Evolutionary conservation across 2,797 vertebrate species (phyloP).

Genomic region (Notolepis coatsorum): DNA sequence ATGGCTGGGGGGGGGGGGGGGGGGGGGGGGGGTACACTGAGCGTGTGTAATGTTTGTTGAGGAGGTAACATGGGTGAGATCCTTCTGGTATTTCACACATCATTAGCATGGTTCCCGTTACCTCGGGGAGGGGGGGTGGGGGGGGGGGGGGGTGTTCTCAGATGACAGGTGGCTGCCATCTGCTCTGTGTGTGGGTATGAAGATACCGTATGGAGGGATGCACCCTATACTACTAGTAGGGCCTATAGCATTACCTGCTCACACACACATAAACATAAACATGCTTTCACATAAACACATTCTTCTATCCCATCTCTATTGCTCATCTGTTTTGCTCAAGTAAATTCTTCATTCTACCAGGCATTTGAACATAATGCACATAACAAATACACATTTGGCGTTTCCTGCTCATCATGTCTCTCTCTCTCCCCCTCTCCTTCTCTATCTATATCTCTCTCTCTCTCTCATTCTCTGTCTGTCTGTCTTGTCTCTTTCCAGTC

Average conservation of each 20-base stretch:
- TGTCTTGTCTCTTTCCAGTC: slow-evolving; percentile 67
- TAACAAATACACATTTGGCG: not conserved
- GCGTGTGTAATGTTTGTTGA: not conserved
- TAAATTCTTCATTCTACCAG: not conserved
- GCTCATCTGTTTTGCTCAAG: not conserved
- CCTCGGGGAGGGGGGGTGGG: no score
- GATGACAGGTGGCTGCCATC: slow-evolving; percentile 53
- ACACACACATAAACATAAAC: slow-evolving; percentile 19
- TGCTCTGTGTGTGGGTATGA: slow-evolving; percentile 47
- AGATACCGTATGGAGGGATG: slow-evolving; percentile 35
- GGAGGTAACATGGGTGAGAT: not conserved
- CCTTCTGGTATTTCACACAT: slow-evolving; percentile 20
- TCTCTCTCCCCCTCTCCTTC: not conserved
- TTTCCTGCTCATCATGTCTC: not conserved
- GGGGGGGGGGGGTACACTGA: not conserved
- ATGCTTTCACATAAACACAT: not conserved
- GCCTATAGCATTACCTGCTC: no score
- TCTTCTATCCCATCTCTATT: not conserved
- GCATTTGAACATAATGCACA: not conserved
- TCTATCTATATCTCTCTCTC: no score
- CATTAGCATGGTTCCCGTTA: slow-evolving; percentile 45
- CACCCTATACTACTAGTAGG: slow-evolving; percentile 20
- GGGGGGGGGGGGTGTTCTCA: no score
- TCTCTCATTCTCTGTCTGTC: no score
- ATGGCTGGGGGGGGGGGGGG: no score